phyloP scores from a whole-genome alignment of 1,140 invertebrate genomes.

The Melitaea cinxia region DNA sequence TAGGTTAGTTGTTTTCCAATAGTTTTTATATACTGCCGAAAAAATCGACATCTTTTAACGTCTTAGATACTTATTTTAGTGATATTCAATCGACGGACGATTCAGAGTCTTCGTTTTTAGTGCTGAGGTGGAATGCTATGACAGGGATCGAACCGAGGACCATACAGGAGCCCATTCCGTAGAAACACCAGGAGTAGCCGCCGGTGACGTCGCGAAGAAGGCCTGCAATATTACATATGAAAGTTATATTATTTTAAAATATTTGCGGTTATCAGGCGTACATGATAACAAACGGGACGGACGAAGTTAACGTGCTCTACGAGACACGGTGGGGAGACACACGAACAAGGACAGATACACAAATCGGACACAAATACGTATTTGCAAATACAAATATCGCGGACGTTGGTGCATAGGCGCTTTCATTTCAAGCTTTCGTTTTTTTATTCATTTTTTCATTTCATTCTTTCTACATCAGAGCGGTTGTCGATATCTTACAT shows the following conservation, averaged over 20 bases:
- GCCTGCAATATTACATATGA: constrained; percentile 69
- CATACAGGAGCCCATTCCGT: constrained; percentile 90
- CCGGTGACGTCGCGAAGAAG: constrained; percentile 86
- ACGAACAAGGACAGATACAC: no score
- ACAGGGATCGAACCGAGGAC: constrained; percentile 85
- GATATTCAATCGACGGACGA: constrained; percentile 70
- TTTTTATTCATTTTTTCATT: no score
- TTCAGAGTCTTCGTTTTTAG: constrained; percentile 69
- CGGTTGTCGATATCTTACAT: no score
- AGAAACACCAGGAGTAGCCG: constrained; percentile 86
- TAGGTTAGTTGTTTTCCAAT: not conserved
- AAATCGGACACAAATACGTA: no score
- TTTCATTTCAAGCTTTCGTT: no score
- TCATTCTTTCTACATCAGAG: no score
- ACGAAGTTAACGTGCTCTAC: no score
- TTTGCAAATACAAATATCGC: no score
- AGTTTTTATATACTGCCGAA: not conserved
- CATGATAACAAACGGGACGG: no score
- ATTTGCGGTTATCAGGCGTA: no score
- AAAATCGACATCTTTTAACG: not conserved
- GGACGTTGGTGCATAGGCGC: no score
- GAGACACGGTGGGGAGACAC: no score
- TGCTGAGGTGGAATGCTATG: constrained; percentile 77
- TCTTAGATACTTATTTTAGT: not conserved
- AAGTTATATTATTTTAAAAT: not conserved